These are phyloP conservation scores for Phenganax marumi DNA, from an alignment of 92 coral and sea anemone species.

Conservation along the genomic window DNA sequence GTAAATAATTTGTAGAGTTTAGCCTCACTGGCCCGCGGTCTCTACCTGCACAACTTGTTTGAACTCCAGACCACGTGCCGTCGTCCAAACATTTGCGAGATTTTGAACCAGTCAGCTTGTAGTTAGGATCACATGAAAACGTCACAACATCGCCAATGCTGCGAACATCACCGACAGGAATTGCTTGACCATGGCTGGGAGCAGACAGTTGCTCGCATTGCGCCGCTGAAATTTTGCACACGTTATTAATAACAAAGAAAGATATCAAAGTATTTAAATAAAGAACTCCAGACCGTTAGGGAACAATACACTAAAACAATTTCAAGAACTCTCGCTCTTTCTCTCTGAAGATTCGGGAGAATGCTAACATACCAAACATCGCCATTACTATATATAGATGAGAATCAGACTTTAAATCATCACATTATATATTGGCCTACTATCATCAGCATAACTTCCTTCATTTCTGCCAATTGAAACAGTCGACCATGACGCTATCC, in stretches of 20 bases:
- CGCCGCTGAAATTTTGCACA: constrained; percentile 56
- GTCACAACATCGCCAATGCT: constrained; percentile 58
- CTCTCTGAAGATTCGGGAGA: no score
- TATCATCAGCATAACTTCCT: no score
- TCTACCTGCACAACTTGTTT: constrained; percentile 70
- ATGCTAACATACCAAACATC: no score
- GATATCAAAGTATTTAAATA: neutral
- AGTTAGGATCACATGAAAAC: constrained; percentile 74
- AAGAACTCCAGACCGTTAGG: neutral
- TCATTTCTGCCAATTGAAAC: no score
- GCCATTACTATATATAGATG: no score
- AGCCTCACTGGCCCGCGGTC: no score
- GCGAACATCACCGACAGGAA: constrained; percentile 58
- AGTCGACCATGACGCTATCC: no score
- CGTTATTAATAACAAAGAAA: neutral
- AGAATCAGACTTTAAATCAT: no score
- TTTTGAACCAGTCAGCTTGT: constrained; percentile 65
- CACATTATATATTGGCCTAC: no score
- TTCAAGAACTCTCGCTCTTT: no score
- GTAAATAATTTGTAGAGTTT: no score
- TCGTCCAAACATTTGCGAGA: constrained; percentile 77
- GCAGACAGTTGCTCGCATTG: constrained; percentile 67
- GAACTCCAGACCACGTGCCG: constrained; percentile 80
- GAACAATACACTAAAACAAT: no score
- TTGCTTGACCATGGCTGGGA: constrained; percentile 62